Base-by-base conservation (phyloP, 2,113 vertebrate species). In the Desmodus rotundus region DNA sequence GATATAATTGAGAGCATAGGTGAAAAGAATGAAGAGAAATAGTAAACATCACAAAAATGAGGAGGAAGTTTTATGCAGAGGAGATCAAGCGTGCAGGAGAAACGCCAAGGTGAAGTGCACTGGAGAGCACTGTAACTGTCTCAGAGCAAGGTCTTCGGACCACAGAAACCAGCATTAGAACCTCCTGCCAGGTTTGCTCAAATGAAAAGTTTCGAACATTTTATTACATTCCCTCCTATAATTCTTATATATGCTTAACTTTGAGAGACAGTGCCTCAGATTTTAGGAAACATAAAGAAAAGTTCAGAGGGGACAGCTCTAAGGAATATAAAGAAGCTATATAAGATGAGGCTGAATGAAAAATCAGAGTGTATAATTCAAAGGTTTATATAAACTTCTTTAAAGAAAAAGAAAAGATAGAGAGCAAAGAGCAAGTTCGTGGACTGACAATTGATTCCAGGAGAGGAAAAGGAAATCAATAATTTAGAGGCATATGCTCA, bases 381-480 rank as follows among this genome's bases (percentile, higher is more conserved):
- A 81, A 93, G 36, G 70, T 74, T 90, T 82, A 45, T 47, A 78
- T 85, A 78, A 94, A 94, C 58, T 91, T 89, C 58, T 95, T 67
- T 86, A 70, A 73, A 93, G 95, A 90, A 72, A 63, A 47, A 85
- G 36, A 86, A 96, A 47, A 92, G 81, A 86, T n/a, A 86, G 73
- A 78, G 72, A 85, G 73, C 50, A 86, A 83, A 86, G 61, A 56
- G 47, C 15, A 94, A 74, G 58, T 86, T 72, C 93, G 43, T 26
- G 17, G 24, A 72, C 22, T 38, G 83, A 89, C 43, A 41, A 28
- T 28, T 76, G 24, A 73, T 82, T 95, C 86, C 73, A 91, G 91
- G 74, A 87, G 77, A 87, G 43, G 70, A 93, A 80, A 91, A 86
- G 63, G 72, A 95, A 72, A 19, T 74, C 77, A 78, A 16, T 87